Conservation (phyloP, 2,797 vertebrate species). For the Rhabdomys pumilio region DNA sequence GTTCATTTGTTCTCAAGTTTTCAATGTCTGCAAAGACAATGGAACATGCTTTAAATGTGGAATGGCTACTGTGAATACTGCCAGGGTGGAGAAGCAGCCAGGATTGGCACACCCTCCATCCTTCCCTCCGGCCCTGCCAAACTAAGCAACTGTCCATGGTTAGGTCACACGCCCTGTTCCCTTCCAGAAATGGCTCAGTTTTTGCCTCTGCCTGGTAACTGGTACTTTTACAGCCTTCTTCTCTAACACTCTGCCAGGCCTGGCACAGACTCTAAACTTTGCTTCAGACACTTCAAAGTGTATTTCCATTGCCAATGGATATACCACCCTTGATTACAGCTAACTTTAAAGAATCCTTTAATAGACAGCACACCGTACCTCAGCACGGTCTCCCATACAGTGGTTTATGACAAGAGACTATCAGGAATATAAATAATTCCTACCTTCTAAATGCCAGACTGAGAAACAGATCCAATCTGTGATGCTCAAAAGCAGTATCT, state of each 20-base stretch:
- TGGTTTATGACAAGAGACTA: background rate
- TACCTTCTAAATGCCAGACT: background rate
- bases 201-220: background rate
- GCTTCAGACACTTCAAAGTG: background rate
- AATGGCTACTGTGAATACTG: background rate
- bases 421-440: background rate
- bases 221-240: background rate
- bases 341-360: background rate
- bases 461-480: background rate
- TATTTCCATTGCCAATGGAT: background rate
- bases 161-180: background rate
- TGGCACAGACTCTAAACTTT: background rate
- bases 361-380: background rate
- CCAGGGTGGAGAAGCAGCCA: rapidly evolving
- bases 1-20: background rate
- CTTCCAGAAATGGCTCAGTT: background rate
- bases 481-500: background rate
- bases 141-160: background rate
- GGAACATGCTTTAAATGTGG: background rate
- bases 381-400: background rate
- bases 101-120: background rate
- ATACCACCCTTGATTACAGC: background rate
- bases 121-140: background rate
- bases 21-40: background rate
- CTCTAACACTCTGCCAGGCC: background rate